Evolutionary conservation across 2,797 vertebrate species (phyloP).

Genomic region (Ibycter americanus): DNA sequence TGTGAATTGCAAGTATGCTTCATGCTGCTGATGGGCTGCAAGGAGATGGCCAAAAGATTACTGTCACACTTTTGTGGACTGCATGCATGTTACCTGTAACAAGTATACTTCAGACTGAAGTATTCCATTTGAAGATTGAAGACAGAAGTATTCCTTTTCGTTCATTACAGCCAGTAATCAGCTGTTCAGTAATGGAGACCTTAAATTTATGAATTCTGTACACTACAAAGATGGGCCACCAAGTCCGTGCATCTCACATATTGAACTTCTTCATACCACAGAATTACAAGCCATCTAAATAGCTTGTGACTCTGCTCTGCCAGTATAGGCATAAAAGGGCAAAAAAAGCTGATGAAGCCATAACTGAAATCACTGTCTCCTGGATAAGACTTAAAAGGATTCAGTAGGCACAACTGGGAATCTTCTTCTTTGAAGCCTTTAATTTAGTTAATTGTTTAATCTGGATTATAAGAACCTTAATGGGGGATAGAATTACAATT

Average conservation of each 20-base stretch:
- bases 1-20: not conserved
- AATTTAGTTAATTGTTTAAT: not conserved
- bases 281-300: not conserved
- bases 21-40: not conserved
- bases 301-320: not conserved
- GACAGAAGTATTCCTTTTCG: not conserved
- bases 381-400: not conserved
- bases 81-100: too few species aligned
- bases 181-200: not conserved
- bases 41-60: not conserved
- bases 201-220: not conserved
- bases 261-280: not conserved
- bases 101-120: not conserved
- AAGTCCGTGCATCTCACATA: not conserved
- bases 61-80: not conserved
- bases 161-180: not conserved
- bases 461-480: not conserved
- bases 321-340: not conserved
- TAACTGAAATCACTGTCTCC: not conserved
- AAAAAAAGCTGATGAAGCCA: not conserved
- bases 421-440: not conserved
- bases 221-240: not conserved
- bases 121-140: not conserved
- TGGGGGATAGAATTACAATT: not conserved
- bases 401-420: not conserved